phyloP scores from a whole-genome alignment of 2,888 invertebrate genomes.

The Sialis lutaria region DNA sequence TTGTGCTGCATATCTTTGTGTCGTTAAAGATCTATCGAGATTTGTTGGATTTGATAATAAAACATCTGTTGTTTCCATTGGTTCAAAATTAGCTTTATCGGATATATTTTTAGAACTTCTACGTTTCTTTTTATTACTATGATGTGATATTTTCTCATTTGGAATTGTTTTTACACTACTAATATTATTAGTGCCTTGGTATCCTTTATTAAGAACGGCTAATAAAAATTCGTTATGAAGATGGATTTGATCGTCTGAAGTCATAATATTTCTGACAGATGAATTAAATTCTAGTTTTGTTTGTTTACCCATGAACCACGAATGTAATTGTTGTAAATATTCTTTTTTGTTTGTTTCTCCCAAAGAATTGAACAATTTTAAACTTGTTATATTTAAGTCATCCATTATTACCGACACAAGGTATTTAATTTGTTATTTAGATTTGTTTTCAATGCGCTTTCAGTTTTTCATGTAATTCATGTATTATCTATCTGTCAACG shows the following conservation, averaged over 20 bases:
- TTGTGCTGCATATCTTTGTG: slow-evolving; percentile 38
- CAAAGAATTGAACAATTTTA: slow-evolving; percentile 40
- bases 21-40: slow-evolving; percentile 16
- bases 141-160: slow-evolving; percentile 7
- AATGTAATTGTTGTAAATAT: slow-evolving; percentile 55
- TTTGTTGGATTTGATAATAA: slow-evolving; percentile 35
- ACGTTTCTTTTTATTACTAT: slow-evolving; percentile 24
- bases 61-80: slow-evolving; percentile 39
- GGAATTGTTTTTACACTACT: slow-evolving; percentile 3
- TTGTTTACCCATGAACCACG: slow-evolving; percentile 58
- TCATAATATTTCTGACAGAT: slow-evolving; percentile 57
- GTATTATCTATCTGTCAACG: too few species aligned
- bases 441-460: too few species aligned
- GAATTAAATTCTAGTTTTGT: slow-evolving; percentile 72
- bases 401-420: slow-evolving; percentile 8
- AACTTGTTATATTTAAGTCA: slow-evolving; percentile 36
- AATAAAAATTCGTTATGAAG: slow-evolving; percentile 73
- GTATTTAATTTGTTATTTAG: too few species aligned
- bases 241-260: slow-evolving; percentile 50
- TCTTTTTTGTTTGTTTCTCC: slow-evolving; percentile 47
- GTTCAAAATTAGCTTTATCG: slow-evolving; percentile 40
- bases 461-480: too few species aligned
- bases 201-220: slow-evolving; percentile 57
- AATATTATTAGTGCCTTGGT: slow-evolving; percentile 13
- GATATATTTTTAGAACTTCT: slow-evolving; percentile 32